Base-by-base conservation (phyloP, 1,140 invertebrate species). In the Drosophila ogumai region DNA sequence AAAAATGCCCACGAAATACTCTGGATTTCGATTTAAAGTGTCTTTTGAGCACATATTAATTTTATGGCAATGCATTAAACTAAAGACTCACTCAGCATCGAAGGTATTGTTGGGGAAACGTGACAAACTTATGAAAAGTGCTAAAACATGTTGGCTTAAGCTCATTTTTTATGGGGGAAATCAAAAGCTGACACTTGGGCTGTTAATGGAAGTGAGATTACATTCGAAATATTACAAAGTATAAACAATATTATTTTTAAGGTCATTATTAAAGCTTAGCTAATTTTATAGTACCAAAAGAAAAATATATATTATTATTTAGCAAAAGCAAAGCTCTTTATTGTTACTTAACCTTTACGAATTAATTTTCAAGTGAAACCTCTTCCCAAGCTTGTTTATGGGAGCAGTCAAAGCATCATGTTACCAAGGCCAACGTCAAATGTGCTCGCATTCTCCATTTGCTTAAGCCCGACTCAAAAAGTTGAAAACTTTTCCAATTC, bases 21-120 rank as follows among this genome's bases (percentile, higher is more conserved):
- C 12, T 49, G 44, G 67, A 73, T 50, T 73, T 73, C 41, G 66
- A 59, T 59, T 72, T 77, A 44, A 73, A 54, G 36, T 75, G 60
- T 41, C 22, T n/a, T 73, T 59, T 59, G 17, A 19, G n/a, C 38
- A 50, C 57, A 40, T 56, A 72, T 73, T 50, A 67, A 66, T 59
- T 75, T 82, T 69, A 87, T 79, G 75, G 41, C 57, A 44, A 36
- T 41, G 38, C 52, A 79, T 80, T 88, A 82, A 82, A 81, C 69
- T 63, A 75, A 75, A 61, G 64, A 65, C 74, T 44, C 13, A 7
- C 10, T 44, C 13, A 7, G 9, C 19, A 40, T 13, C n/a, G 49
- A 31, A 41, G 25, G 10, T n/a, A 49, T 57, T 13, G 19, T 47
- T 7, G 40, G 19, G 34, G 13, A 52, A 17, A 77, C 74, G 74